Evolutionary conservation across 2,113 vertebrate genomes (phyloP), one percentile per base, ranked within the genome.

Genomic region (Gasterosteus aculeatus): DNA sequence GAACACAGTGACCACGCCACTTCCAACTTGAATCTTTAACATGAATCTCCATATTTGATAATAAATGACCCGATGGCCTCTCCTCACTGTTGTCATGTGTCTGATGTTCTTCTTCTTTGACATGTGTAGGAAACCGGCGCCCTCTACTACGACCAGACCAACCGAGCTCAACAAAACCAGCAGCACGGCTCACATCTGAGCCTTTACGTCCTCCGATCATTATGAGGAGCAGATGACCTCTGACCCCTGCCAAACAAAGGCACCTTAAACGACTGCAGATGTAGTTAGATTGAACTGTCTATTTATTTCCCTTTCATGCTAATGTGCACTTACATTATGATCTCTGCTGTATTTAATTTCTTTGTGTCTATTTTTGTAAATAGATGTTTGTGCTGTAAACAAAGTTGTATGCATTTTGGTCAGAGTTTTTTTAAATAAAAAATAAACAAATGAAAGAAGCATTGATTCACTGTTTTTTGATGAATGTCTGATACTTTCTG

Each of bases 291-390:
- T 2, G 53, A 61, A 9, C 0, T 7, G 14, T 61, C 11, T 75
- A 73, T 87, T 75, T 83, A 79, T 77, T 1, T 22, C 53, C 5
- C 82, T 63, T 83, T 75, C 75, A 71, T 83, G 15, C 62, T 71
- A 5, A 15, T 47, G 8, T 70, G 38, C 16, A 51, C 26, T 7
- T 60, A 16, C 47, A 54, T 12, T 35, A 14, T 19, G 29, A 53
- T 53, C 2, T 58, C 12, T 3, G 19, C 57, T 53, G 5, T 39
- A 1, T 38, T 33, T n/a, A 10, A 12, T 31, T 22, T 49, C 5
- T 3, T 33, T 5, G 19, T 1, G 8, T 16, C 7, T 65, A 35
- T 76, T 47, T 62, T 59, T 62, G 5, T 62, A 56, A 61, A 68
- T 41, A 33, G 6, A 18, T 60, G 2, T 53, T 4, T 49, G 6